These are phyloP conservation scores for Eupithecia tripunctaria DNA, from an alignment of 2,888 invertebrate species.

Conservation along the genomic window DNA sequence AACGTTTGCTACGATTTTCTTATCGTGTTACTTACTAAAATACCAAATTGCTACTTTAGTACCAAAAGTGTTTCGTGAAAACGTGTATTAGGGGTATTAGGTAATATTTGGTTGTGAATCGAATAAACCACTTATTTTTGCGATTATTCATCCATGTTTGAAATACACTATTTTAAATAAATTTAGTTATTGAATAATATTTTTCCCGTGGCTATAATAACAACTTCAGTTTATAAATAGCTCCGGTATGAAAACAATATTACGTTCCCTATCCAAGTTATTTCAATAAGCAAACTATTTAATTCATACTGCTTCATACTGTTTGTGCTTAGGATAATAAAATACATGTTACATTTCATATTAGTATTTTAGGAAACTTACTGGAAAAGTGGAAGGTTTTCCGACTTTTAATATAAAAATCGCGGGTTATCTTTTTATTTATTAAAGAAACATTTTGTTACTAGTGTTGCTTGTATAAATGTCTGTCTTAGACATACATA, in stretches of 20 bases:
- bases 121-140: no score
- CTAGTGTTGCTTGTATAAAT: no score
- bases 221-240: not conserved
- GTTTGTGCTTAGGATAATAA: not conserved
- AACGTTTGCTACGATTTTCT: not conserved
- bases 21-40: no score
- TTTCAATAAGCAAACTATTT: conserved; percentile 1
- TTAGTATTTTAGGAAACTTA: not conserved
- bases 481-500: no score
- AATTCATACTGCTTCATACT: not conserved
- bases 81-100: no score
- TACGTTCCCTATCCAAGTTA: not conserved
- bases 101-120: no score
- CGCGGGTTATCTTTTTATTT: not conserved
- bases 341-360: not conserved
- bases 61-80: no score
- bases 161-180: not conserved
- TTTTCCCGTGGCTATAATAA: not conserved
- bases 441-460: no score
- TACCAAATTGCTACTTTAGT: no score
- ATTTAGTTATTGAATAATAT: no score
- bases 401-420: not conserved
- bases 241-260: not conserved
- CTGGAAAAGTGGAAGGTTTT: not conserved
- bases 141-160: no score